Evolutionary conservation across 2,888 invertebrate genomes (phyloP).

Genomic region (Parnassius apollo): DNA sequence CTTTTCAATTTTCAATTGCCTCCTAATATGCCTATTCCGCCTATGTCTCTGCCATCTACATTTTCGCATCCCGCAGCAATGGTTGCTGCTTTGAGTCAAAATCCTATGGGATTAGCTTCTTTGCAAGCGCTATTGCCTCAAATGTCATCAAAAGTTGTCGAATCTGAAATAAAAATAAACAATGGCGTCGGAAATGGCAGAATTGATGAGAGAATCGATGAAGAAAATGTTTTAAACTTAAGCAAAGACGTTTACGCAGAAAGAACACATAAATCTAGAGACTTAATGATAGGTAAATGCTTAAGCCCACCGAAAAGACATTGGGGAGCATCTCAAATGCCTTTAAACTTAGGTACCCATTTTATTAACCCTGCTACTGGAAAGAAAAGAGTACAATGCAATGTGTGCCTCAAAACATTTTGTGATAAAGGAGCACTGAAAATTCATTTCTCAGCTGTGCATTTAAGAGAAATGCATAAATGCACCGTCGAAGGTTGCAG

Average conservation of each 20-base stretch:
- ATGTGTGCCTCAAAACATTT: constrained; percentile 98
- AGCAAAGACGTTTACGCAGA: constrained; percentile 72
- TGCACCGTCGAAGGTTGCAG: constrained; percentile 99
- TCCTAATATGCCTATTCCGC: constrained; percentile 83
- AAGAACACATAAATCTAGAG: constrained; percentile 66
- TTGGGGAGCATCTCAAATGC: constrained; percentile 88
- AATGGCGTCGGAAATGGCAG: constrained; percentile 49
- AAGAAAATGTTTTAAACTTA: constrained; percentile 71
- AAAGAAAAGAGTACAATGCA: constrained; percentile 98
- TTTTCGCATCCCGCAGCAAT: constrained; percentile 84
- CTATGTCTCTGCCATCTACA: constrained; percentile 74
- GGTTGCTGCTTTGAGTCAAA: constrained; percentile 82
- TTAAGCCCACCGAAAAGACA: constrained; percentile 89
- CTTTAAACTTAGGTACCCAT: constrained; percentile 91
- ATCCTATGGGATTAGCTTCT: constrained; percentile 82
- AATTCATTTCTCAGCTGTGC: constrained; percentile 99
- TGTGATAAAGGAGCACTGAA: constrained; percentile 99
- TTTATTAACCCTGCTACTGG: constrained; percentile 96
- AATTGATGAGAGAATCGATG: constrained; percentile 59
- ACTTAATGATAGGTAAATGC: constrained; percentile 82
- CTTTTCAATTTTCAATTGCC: constrained; percentile 83
- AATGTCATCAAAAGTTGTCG: constrained; percentile 77
- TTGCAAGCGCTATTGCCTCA: constrained; percentile 83
- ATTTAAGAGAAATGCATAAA: constrained; percentile 99
- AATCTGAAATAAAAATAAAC: constrained; percentile 67